Conservation (phyloP, 2,888 invertebrate species). For the Lasioglossum zephyrum region DNA sequence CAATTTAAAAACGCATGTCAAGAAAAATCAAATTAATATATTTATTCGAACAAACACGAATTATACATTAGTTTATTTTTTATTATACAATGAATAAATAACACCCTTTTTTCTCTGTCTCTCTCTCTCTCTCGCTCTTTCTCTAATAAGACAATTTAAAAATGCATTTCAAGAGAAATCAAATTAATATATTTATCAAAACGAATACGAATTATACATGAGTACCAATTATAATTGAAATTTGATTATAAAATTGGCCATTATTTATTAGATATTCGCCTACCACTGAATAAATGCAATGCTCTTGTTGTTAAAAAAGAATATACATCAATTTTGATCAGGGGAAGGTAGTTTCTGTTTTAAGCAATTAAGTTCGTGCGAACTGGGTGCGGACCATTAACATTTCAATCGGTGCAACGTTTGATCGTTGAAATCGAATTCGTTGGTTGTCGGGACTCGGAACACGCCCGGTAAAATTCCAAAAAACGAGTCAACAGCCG, state of each 20-base stretch:
- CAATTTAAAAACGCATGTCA: too few species aligned
- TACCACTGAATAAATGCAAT: too few species aligned
- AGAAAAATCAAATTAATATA: too few species aligned
- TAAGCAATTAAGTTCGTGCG: too few species aligned
- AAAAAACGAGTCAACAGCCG: not conserved
- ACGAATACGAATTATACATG: slow-evolving; percentile 26
- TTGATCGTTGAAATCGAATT: not conserved
- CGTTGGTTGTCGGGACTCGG: not conserved
- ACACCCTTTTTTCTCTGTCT: too few species aligned
- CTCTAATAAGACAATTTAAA: slow-evolving; percentile 36
- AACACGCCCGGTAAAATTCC: not conserved
- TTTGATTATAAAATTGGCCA: too few species aligned
- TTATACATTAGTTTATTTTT: not conserved
- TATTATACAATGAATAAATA: slow-evolving; percentile 41
- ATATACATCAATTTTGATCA: too few species aligned
- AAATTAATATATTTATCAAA: slow-evolving; percentile 18
- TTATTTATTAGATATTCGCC: too few species aligned
- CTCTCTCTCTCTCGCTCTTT: not conserved
- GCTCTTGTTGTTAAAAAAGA: too few species aligned
- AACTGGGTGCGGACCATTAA: not conserved
- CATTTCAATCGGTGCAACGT: not conserved
- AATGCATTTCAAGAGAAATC: slow-evolving; percentile 18
- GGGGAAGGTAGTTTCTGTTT: too few species aligned
- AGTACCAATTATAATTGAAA: not conserved
- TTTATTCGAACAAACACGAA: too few species aligned